Conservation (phyloP, 2,113 vertebrate species). For the Ptychochromis oligacanthus region DNA sequence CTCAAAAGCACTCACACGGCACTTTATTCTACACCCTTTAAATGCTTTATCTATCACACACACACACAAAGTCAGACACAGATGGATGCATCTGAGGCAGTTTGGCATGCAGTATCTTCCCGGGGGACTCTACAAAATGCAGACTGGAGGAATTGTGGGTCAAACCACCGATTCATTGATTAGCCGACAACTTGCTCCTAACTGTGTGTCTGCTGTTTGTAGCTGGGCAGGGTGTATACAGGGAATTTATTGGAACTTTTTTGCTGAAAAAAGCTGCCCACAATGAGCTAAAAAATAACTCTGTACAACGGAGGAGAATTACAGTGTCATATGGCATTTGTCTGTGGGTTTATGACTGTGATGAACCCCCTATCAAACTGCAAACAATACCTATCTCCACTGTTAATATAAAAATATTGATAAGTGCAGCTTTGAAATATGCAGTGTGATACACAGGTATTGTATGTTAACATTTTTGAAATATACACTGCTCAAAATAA, state of each 20-base stretch:
- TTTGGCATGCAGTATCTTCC: neutral
- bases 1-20: neutral
- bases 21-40: neutral
- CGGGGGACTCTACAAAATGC: neutral
- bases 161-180: neutral
- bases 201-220: neutral
- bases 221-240: fast-evolving
- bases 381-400: neutral
- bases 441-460: neutral
- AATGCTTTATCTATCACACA: fast-evolving
- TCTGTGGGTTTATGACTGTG: no score
- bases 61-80: neutral
- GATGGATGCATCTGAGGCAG: neutral
- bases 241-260: neutral
- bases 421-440: neutral
- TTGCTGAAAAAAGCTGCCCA: neutral
- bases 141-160: neutral
- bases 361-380: neutral
- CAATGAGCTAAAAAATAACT: neutral
- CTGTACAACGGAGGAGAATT: neutral
- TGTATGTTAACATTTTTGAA: neutral
- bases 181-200: neutral
- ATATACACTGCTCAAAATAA: neutral
- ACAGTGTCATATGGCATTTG: no score
- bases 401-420: neutral